Conservation (phyloP, 1,140 invertebrate genomes). For the Diachasmimorpha longicaudata region DNA sequence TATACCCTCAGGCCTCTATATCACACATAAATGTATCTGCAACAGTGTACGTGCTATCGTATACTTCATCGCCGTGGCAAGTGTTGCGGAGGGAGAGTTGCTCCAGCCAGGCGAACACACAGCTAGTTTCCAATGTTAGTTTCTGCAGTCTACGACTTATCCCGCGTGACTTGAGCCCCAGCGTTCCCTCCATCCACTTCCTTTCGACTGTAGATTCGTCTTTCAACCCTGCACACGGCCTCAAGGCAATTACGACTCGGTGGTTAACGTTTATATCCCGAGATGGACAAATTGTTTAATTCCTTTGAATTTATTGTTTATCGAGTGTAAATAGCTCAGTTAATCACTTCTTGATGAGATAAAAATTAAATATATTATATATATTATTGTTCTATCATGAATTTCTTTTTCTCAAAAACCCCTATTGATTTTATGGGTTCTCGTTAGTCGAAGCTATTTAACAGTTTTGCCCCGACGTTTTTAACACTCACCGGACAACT, state of each 20-base stretch:
- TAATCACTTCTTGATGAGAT: too few species aligned
- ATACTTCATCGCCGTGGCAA: background rate
- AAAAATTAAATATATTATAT: too few species aligned
- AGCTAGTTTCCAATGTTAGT: slow-evolving; percentile 5
- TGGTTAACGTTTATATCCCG: slow-evolving; percentile 34
- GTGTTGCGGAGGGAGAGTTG: slow-evolving; percentile 1
- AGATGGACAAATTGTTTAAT: slow-evolving; percentile 24
- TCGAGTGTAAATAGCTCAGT: too few species aligned
- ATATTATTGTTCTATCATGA: too few species aligned
- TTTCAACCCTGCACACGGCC: slow-evolving; percentile 22
- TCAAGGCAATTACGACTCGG: slow-evolving; percentile 36
- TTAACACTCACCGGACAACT: background rate
- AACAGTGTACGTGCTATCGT: background rate
- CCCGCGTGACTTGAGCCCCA: slow-evolving; percentile 10
- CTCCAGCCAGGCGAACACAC: slow-evolving; percentile 11
- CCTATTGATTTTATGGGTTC: too few species aligned
- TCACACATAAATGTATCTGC: background rate
- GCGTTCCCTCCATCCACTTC: background rate
- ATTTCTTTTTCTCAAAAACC: too few species aligned
- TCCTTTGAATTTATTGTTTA: background rate
- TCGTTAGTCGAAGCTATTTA: background rate
- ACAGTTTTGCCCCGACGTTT: background rate
- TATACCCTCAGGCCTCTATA: background rate
- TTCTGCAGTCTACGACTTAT: slow-evolving; percentile 31
- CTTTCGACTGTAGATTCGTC: background rate